Conservation (phyloP, 2,113 vertebrate species). For the Neogobius melanostomus region DNA sequence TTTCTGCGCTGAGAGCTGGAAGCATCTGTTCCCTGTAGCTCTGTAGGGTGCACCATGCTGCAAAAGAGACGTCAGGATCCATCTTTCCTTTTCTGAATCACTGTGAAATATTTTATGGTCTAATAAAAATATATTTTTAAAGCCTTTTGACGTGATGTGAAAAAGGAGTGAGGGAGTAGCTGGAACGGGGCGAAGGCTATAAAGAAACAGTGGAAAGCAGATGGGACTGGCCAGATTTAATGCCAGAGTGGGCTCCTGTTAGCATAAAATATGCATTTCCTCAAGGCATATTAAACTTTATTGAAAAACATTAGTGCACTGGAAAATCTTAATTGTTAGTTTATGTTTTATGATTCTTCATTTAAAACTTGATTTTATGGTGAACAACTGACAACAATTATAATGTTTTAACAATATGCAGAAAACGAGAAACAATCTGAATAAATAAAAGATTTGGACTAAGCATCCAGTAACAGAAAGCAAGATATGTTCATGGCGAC, state of each 20-base stretch:
- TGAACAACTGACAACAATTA: neutral
- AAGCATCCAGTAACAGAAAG: no score
- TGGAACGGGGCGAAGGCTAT: neutral
- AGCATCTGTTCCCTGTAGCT: constrained; percentile 20
- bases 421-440: no score
- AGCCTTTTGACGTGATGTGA: constrained; percentile 4
- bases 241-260: constrained; percentile 2
- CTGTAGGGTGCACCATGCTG: neutral
- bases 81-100: constrained; percentile 10
- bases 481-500: no score
- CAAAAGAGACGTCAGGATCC: neutral
- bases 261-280: constrained; percentile 1
- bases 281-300: neutral
- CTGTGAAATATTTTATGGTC: constrained; percentile 19
- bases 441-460: no score
- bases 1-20: constrained; percentile 38
- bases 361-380: neutral
- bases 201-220: neutral
- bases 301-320: neutral
- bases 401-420: no score
- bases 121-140: constrained; percentile 12
- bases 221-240: neutral
- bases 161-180: neutral
- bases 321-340: neutral
- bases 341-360: neutral